Evolutionary conservation across 2,888 invertebrate genomes (phyloP).

Genomic region (Tinea pellionella): DNA sequence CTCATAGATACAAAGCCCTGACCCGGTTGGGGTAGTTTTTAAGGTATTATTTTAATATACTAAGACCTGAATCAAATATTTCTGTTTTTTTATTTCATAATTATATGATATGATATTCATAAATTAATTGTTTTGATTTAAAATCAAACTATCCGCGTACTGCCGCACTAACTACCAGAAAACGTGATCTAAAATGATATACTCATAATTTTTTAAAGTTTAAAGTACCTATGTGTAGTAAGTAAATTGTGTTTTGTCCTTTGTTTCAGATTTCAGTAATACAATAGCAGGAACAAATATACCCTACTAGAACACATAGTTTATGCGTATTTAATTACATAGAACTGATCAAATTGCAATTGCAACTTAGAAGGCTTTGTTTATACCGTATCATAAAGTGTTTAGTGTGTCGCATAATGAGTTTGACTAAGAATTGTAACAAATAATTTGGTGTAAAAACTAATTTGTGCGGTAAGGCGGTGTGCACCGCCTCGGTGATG

Average conservation of each 20-base stretch:
- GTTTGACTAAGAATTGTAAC: not conserved
- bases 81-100: too few species aligned
- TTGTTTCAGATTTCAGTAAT: conserved; percentile 6
- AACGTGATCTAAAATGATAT: too few species aligned
- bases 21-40: too few species aligned
- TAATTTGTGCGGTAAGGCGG: not conserved
- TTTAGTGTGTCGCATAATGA: not conserved
- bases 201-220: too few species aligned
- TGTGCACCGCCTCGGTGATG: conserved; percentile 32
- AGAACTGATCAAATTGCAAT: not conserved
- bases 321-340: not conserved
- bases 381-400: not conserved
- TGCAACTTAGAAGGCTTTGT: not conserved
- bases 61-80: too few species aligned
- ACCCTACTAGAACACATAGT: not conserved
- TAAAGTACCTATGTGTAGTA: too few species aligned
- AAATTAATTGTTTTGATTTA: too few species aligned
- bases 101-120: too few species aligned
- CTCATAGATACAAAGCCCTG: too few species aligned
- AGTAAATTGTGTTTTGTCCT: not conserved
- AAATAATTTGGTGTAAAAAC: not conserved
- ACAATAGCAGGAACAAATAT: not conserved
- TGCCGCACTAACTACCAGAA: too few species aligned
- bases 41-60: too few species aligned
- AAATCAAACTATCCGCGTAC: too few species aligned